phyloP scores from a whole-genome alignment of 2,888 invertebrate species.

The Xylota sylvarum region DNA sequence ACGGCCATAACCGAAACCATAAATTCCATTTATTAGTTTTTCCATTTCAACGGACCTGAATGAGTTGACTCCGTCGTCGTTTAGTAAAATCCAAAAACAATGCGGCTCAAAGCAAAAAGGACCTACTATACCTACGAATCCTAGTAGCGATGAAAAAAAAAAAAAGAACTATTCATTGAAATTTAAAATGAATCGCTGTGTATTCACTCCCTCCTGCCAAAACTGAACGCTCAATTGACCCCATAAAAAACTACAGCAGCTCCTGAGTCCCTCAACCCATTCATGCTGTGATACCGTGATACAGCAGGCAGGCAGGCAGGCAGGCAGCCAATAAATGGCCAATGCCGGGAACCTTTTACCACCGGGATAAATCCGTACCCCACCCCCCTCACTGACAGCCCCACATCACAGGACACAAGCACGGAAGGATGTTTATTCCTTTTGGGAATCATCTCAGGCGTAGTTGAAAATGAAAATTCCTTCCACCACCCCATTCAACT shows the following conservation, averaged over 20 bases:
- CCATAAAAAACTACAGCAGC: slow-evolving; percentile 50
- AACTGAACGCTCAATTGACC: slow-evolving; percentile 67
- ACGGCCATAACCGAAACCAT: slow-evolving; percentile 45
- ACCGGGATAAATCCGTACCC: slow-evolving; percentile 5
- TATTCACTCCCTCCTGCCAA: slow-evolving; percentile 47
- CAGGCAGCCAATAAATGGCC: slow-evolving; percentile 34
- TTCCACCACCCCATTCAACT: not conserved
- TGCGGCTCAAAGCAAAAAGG: slow-evolving; percentile 4
- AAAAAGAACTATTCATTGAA: slow-evolving; percentile 43
- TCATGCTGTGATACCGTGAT: slow-evolving; percentile 8
- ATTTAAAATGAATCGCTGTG: slow-evolving; percentile 50
- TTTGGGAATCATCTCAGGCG: slow-evolving; percentile 46
- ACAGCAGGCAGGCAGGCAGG: slow-evolving; percentile 13
- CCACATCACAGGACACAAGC: not conserved
- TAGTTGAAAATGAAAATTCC: slow-evolving; percentile 49
- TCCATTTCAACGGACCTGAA: slow-evolving; percentile 53
- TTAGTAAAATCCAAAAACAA: slow-evolving; percentile 27
- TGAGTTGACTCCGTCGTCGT: slow-evolving; percentile 29
- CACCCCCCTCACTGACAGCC: not conserved
- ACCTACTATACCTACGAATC: not conserved
- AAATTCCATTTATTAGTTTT: slow-evolving; percentile 66
- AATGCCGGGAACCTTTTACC: slow-evolving; percentile 28
- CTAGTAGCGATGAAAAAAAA: slow-evolving; percentile 2
- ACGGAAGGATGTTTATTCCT: slow-evolving; percentile 45
- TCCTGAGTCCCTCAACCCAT: slow-evolving; percentile 23